Conservation (phyloP, 2,888 invertebrate species). For the Panzeria rudis region DNA sequence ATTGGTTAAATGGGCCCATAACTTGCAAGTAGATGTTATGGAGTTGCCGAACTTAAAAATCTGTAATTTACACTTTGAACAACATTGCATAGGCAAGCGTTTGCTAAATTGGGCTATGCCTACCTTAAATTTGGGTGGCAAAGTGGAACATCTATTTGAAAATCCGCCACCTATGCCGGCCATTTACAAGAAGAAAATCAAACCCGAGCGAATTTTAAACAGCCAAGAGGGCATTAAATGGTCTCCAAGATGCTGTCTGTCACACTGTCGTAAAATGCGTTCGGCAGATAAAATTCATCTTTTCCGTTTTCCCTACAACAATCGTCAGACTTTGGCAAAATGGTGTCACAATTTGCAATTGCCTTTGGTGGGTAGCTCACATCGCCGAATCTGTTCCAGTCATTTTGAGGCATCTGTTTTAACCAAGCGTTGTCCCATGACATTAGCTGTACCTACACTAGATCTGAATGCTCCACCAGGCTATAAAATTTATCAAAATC, state of each 20-base stretch:
- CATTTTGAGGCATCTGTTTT: constrained; percentile 80
- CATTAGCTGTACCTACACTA: constrained; percentile 79
- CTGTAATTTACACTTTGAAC: constrained; percentile 80
- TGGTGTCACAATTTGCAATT: constrained; percentile 81
- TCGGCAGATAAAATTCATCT: constrained; percentile 78
- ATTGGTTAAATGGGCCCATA: constrained; percentile 80
- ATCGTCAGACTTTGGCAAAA: constrained; percentile 79
- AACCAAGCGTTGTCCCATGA: constrained; percentile 80
- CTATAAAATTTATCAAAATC: constrained; percentile 80
- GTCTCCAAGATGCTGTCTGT: constrained; percentile 80
- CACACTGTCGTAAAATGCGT: constrained; percentile 80
- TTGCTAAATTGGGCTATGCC: constrained; percentile 80
- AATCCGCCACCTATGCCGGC: constrained; percentile 76
- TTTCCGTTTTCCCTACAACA: constrained; percentile 79
- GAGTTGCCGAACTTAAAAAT: constrained; percentile 76
- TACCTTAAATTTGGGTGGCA: constrained; percentile 78
- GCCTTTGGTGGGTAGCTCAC: constrained; percentile 78
- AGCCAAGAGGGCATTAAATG: constrained; percentile 75
- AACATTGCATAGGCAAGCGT: constrained; percentile 80
- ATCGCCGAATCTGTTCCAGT: constrained; percentile 78
- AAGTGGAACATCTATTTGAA: constrained; percentile 79
- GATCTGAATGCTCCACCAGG: constrained; percentile 78
- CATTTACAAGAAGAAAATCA: constrained; percentile 67
- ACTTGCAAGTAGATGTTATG: constrained; percentile 76
- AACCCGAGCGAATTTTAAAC: constrained; percentile 45